Evolutionary conservation across 1,140 invertebrate species (phyloP).

Genomic region (Heliconius eleuchia): DNA sequence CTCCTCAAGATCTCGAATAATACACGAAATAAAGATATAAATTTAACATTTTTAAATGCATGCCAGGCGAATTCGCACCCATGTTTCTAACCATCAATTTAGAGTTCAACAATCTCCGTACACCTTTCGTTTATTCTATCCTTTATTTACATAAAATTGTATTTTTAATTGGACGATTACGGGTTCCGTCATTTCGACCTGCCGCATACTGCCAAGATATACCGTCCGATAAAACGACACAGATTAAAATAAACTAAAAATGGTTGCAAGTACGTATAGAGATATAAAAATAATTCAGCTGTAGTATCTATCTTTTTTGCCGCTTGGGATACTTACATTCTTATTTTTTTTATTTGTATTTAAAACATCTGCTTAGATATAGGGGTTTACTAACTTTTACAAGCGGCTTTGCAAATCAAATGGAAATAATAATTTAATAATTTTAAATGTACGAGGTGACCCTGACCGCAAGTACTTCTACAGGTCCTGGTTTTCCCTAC

Average conservation of each 20-base stretch:
- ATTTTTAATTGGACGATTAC: constrained; percentile 76
- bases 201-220: constrained; percentile 68
- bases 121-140: constrained; percentile 43
- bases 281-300: background rate
- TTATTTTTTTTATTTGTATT: too few relatives aligned
- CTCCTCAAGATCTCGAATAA: background rate
- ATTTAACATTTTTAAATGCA: background rate
- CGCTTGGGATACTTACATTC: too few relatives aligned
- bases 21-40: background rate
- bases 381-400: too few relatives aligned
- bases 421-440: too few relatives aligned
- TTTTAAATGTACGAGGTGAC: too few relatives aligned
- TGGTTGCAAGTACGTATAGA: background rate
- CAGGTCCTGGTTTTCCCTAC: too few relatives aligned
- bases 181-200: constrained; percentile 60
- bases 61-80: constrained; percentile 19
- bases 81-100: constrained; percentile 22
- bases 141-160: constrained; percentile 72
- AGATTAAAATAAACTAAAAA: constrained; percentile 5
- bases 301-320: too few relatives aligned
- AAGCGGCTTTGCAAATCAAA: too few relatives aligned
- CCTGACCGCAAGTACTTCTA: too few relatives aligned
- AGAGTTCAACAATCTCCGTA: constrained; percentile 33
- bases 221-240: constrained; percentile 17
- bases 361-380: too few relatives aligned